Conservation (phyloP, 2,113 vertebrate genomes). For the Gasterosteus aculeatus region DNA sequence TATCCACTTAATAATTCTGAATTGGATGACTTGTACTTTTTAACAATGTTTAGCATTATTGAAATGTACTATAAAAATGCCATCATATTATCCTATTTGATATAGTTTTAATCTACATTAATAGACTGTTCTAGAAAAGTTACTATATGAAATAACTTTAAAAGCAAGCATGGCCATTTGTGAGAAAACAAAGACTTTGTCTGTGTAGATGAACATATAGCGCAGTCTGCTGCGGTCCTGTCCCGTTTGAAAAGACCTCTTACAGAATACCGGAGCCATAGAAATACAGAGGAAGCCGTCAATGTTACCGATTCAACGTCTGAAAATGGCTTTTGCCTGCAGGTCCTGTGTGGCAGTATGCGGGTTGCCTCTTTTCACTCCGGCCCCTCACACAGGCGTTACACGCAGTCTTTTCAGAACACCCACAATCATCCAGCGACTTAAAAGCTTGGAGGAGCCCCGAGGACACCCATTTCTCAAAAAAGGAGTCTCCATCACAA, state of each 20-base stretch:
- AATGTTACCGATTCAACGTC: neutral
- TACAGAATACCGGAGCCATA: neutral
- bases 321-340: neutral
- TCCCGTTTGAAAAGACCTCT: neutral
- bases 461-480: constrained; percentile 53
- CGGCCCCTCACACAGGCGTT: constrained; percentile 37
- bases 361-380: constrained; percentile 34
- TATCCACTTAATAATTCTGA: neutral
- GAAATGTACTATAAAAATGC: neutral
- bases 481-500: constrained; percentile 47
- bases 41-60: neutral
- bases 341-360: constrained; percentile 14
- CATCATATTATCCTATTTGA: neutral
- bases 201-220: neutral
- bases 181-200: neutral
- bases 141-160: neutral
- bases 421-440: constrained; percentile 59
- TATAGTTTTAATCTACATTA: neutral
- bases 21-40: neutral
- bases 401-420: constrained; percentile 65
- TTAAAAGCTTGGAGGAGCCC: constrained; percentile 64
- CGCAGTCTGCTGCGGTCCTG: neutral
- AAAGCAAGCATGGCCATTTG: neutral
- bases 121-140: neutral
- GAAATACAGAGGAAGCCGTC: no score